Percentiles rank a stretch among this genome's conserved stretches.
phyloP scores from a whole-genome alignment of 2,113 vertebrate genomes.

The Dasyprocta punctata region DNA sequence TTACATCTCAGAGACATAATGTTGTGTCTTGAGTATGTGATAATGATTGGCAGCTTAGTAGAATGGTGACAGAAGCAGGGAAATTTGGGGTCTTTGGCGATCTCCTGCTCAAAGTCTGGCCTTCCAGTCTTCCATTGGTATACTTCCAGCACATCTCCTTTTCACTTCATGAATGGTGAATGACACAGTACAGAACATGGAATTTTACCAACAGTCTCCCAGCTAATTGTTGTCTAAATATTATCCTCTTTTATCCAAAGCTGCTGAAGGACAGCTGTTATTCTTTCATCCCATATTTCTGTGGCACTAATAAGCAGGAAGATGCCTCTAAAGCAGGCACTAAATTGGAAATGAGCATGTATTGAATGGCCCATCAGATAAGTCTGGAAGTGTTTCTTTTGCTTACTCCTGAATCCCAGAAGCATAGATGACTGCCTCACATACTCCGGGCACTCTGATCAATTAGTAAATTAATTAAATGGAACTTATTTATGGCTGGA shows the following conservation, averaged over 20 bases:
- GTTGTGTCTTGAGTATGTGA: not conserved
- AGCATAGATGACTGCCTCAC: not conserved
- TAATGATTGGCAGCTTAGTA: not conserved
- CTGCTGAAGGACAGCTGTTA: not conserved
- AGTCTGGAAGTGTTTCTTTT: not conserved
- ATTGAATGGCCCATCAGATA: not conserved
- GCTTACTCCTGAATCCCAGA: not conserved
- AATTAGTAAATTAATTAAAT: not conserved
- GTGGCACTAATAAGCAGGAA: not conserved
- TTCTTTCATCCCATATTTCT: not conserved
- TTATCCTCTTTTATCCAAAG: not conserved
- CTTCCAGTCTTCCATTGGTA: not conserved
- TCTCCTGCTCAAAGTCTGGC: not conserved
- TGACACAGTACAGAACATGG: not conserved
- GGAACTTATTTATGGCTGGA: not conserved
- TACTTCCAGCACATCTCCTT: not conserved
- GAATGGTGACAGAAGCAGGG: not conserved
- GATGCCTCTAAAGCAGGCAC: not conserved
- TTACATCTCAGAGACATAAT: not conserved
- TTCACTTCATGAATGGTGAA: not conserved
- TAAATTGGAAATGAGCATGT: not conserved
- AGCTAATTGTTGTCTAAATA: not conserved
- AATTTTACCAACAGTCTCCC: not conserved
- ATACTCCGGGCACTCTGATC: not conserved
- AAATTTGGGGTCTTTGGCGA: not conserved